Conservation (phyloP, 2,888 invertebrate genomes). For the Dascillus cervinus region DNA sequence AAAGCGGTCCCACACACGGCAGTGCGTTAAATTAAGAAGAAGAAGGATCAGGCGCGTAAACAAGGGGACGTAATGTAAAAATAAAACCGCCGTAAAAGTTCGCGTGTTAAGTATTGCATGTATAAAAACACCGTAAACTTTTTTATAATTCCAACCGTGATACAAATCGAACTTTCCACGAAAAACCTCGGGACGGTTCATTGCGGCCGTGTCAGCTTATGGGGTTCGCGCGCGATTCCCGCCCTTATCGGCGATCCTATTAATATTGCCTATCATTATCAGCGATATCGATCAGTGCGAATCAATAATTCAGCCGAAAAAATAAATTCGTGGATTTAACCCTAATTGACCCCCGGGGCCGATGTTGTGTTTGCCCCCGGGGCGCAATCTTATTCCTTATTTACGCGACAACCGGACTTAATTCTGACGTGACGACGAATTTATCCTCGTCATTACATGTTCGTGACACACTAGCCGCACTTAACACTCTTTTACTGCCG, state of each 20-base stretch:
- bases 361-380: no score
- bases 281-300: slow-evolving; percentile 15
- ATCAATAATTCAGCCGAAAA: slow-evolving; percentile 19
- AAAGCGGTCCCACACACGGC: no score
- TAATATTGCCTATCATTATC: slow-evolving; percentile 25
- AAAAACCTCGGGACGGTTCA: slow-evolving; percentile 31
- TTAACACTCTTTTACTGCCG: no score
- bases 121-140: slow-evolving; percentile 40
- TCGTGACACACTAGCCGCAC: no score
- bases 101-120: slow-evolving; percentile 37
- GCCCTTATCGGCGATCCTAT: slow-evolving; percentile 21
- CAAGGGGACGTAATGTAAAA: slow-evolving; percentile 9
- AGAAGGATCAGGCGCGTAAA: no score
- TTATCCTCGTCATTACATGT: no score
- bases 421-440: no score
- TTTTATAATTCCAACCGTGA: slow-evolving; percentile 34
- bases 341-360: no score
- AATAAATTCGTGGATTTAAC: no score
- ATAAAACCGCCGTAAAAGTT: slow-evolving; percentile 17
- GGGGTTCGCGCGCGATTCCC: slow-evolving; percentile 16
- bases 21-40: no score
- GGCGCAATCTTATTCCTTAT: no score
- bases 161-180: slow-evolving; percentile 36
- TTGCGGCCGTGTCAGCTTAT: slow-evolving; percentile 16
- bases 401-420: no score